Conservation (phyloP, 2,888 invertebrate species). For the Corbicula japonica region DNA sequence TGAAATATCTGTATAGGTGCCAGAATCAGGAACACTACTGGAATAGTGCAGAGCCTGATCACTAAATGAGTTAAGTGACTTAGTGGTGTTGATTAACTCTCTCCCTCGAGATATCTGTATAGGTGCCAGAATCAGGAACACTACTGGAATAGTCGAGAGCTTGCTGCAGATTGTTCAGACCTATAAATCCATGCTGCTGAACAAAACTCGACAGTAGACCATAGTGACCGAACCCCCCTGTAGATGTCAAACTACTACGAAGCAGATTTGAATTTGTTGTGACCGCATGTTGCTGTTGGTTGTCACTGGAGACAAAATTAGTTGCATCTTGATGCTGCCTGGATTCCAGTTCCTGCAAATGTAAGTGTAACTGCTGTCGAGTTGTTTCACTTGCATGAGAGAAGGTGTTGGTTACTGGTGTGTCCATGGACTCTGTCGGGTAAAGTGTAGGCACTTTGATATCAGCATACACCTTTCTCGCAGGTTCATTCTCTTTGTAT, state of each 20-base stretch:
- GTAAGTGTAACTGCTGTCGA: slow-evolving; percentile 10
- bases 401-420: background rate
- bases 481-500: background rate
- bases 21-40: slow-evolving; percentile 20
- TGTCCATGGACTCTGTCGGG: background rate
- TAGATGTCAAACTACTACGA: background rate
- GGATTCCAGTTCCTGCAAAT: background rate
- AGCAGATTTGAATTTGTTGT: background rate
- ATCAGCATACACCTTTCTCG: slow-evolving; percentile 11
- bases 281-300: background rate
- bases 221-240: background rate
- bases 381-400: background rate
- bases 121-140: slow-evolving; percentile 20
- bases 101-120: slow-evolving; percentile 40
- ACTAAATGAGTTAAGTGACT: too few relatives aligned
- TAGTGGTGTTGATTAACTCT: slow-evolving; percentile 9
- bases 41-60: slow-evolving; percentile 43
- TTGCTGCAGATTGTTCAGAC: slow-evolving; percentile 31
- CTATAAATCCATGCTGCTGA: slow-evolving; percentile 43
- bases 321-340: background rate
- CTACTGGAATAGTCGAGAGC: slow-evolving; percentile 37
- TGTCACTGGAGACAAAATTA: background rate
- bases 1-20: slow-evolving; percentile 41
- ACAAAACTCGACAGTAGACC: background rate
- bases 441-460: slow-evolving; percentile 35